Percentiles rank a stretch among this genome's conserved stretches.
phyloP scores from a whole-genome alignment of 1,140 invertebrate species.

The Hypsibius dujardini region DNA sequence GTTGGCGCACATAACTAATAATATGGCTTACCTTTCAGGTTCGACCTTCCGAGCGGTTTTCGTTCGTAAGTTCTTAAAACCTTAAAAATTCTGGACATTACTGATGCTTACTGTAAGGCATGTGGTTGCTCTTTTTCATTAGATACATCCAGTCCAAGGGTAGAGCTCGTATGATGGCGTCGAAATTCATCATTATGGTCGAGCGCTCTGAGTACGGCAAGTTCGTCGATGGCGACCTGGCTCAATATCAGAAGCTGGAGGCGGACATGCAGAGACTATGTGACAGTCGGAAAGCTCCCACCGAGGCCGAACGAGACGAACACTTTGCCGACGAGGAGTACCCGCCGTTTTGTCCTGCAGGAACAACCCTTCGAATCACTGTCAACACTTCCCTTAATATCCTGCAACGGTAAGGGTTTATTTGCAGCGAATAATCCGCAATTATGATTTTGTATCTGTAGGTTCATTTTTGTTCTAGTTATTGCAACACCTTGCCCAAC shows the following conservation, averaged over 20 bases:
- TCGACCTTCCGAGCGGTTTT: not conserved
- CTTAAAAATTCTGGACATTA: not conserved
- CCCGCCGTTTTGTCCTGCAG: not conserved
- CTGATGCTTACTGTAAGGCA: no score
- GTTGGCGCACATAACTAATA: no score
- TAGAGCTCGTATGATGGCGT: slow-evolving; percentile 24
- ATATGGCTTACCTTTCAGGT: not conserved
- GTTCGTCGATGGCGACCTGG: not conserved
- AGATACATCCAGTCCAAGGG: slow-evolving; percentile 32
- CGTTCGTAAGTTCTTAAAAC: slow-evolving; percentile 15
- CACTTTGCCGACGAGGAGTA: slow-evolving; percentile 15
- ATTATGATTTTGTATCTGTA: not conserved
- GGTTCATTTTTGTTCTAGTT: not conserved
- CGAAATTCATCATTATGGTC: slow-evolving; percentile 2
- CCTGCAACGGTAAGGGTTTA: not conserved
- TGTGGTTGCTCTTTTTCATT: slow-evolving; percentile 29
- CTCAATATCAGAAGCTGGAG: not conserved
- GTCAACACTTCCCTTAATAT: not conserved
- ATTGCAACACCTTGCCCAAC: not conserved
- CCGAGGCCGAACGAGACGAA: not conserved
- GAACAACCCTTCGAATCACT: not conserved
- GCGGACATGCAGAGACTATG: not conserved
- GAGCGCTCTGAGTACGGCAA: not conserved
- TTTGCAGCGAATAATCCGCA: not conserved
- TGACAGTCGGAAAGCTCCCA: not conserved